Percentiles rank a stretch among this genome's conserved stretches.
These are phyloP conservation scores for Stigmatopora nigra DNA, from an alignment of 2,113 vertebrate genomes.

Conservation along the genomic window DNA sequence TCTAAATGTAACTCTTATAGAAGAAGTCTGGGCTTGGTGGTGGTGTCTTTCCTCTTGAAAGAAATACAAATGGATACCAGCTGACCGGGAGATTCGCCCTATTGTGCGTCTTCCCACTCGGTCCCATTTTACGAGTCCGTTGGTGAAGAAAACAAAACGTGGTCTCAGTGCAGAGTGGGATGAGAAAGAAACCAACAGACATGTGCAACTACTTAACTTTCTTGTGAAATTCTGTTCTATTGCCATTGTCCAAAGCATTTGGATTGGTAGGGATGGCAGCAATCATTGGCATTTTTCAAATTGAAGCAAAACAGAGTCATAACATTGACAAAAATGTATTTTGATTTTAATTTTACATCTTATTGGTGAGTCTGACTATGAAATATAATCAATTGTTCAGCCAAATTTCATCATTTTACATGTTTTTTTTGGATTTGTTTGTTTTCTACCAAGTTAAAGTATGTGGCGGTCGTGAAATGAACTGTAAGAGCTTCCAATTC, in stretches of 20 bases:
- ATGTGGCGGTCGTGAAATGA: not conserved
- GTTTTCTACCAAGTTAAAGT: not conserved
- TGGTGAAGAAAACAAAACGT: not conserved
- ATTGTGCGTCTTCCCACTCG: not conserved
- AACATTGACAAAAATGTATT: too few relatives aligned
- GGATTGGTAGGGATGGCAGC: too few relatives aligned
- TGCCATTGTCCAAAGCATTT: not conserved
- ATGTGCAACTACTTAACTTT: not conserved
- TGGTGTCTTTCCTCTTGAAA: not conserved
- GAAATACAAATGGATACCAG: not conserved
- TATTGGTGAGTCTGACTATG: too few relatives aligned
- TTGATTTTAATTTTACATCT: too few relatives aligned
- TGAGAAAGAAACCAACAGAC: not conserved
- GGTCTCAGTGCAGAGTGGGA: not conserved
- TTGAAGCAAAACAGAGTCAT: not conserved
- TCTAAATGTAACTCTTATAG: not conserved
- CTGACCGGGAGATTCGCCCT: not conserved
- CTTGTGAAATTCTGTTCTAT: not conserved
- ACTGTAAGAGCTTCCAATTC: constrained; percentile 38
- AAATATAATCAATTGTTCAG: not conserved
- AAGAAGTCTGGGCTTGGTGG: not conserved
- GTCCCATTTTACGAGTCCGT: not conserved
- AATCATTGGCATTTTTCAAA: too few relatives aligned
- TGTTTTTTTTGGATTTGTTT: not conserved
- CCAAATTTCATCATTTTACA: not conserved